Conservation (phyloP, 2,113 vertebrate species). For the Phaethornis superciliosus region DNA sequence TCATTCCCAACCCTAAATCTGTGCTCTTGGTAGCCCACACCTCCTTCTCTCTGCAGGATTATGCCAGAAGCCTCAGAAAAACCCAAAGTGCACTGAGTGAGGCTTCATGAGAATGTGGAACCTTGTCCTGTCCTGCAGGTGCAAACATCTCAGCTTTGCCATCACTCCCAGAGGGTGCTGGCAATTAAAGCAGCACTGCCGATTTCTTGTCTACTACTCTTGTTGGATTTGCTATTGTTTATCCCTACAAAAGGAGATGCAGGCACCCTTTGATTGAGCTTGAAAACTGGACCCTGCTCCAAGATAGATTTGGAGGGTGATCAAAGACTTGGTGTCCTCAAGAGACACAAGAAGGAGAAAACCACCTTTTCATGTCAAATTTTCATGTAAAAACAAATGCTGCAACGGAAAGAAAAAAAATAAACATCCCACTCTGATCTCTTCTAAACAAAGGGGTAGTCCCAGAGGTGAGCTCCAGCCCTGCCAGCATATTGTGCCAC, state of each 20-base stretch:
- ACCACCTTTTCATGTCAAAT: background rate
- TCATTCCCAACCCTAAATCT: background rate
- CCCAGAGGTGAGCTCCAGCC: background rate
- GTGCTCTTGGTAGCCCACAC: background rate
- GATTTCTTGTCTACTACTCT: background rate
- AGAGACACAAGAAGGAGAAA: background rate
- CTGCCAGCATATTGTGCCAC: background rate
- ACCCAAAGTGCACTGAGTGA: background rate
- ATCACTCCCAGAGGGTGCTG: background rate
- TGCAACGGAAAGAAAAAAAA: background rate
- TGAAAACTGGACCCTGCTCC: background rate
- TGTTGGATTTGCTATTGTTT: background rate
- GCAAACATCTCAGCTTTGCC: background rate
- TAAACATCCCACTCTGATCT: background rate
- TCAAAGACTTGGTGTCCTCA: background rate
- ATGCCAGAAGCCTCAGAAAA: background rate
- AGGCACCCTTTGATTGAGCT: background rate
- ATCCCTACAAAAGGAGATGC: background rate
- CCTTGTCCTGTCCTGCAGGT: background rate
- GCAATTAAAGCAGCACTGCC: background rate
- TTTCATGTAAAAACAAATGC: background rate
- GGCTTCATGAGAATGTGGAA: background rate
- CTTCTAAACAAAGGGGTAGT: background rate
- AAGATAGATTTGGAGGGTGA: background rate
- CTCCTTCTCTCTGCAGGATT: rapidly evolving